Conservation (phyloP, 2,888 invertebrate species). For the Sinohyriopsis cumingii region DNA sequence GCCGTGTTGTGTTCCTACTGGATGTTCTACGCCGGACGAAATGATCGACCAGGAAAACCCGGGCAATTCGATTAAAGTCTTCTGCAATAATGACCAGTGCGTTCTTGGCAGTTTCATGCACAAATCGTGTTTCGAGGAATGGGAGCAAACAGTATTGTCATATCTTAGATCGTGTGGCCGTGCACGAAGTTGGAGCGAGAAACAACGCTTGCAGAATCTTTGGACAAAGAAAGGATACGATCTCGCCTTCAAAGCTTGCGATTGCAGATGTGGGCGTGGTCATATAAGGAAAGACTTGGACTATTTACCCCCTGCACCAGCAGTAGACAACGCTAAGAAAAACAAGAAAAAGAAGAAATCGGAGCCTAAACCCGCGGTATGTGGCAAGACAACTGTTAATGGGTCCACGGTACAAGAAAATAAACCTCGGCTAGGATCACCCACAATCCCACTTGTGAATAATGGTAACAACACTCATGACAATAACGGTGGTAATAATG, state of each 20-base stretch:
- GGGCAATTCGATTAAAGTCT: conserved; percentile 82
- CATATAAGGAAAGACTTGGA: conserved; percentile 95
- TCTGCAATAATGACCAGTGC: conserved; percentile 96
- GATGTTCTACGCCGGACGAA: conserved; percentile 50
- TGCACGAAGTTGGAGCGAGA: conserved; percentile 94
- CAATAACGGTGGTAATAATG: conserved; percentile 74
- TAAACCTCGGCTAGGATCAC: not conserved
- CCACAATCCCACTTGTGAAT: not conserved
- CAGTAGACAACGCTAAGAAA: conserved; percentile 48
- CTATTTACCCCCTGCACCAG: conserved; percentile 82
- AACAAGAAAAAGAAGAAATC: conserved; percentile 80
- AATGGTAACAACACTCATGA: conserved; percentile 56
- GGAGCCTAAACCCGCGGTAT: conserved; percentile 78
- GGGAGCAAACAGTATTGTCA: conserved; percentile 91
- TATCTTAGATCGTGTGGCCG: conserved; percentile 92
- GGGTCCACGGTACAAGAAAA: not conserved
- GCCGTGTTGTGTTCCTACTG: conserved; percentile 55
- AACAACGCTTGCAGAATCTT: conserved; percentile 93
- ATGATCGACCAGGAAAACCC: conserved; percentile 59
- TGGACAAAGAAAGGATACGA: conserved; percentile 99
- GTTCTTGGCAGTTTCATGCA: conserved; percentile 93
- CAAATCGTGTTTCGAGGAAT: conserved; percentile 93
- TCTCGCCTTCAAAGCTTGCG: conserved; percentile 94
- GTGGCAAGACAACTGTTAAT: conserved; percentile 27
- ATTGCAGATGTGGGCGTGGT: conserved; percentile 92